Evolutionary conservation across 2,888 invertebrate species (phyloP).

Genomic region (Eudemis profundana): DNA sequence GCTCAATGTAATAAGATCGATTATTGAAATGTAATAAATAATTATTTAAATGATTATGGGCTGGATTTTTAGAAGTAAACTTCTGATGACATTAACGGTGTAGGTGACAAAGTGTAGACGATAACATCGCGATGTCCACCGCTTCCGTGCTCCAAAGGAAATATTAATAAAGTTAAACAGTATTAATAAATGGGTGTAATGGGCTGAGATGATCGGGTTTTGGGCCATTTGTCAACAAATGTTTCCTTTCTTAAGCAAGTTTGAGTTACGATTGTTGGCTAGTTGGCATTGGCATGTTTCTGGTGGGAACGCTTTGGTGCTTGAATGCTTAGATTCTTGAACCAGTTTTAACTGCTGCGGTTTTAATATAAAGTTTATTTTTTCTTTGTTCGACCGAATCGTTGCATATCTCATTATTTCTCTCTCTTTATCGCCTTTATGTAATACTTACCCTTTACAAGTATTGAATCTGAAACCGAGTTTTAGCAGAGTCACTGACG

Average conservation of each 20-base stretch:
- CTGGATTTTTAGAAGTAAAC: neutral
- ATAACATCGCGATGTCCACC: constrained; percentile 40
- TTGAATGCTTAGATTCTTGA: neutral
- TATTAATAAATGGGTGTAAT: constrained; percentile 37
- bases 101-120: constrained; percentile 46
- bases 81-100: constrained; percentile 39
- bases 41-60: constrained; percentile 18
- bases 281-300: constrained; percentile 8
- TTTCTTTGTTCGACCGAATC: no score
- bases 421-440: no score
- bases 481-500: no score
- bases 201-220: constrained; percentile 36
- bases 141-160: constrained; percentile 47
- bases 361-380: no score
- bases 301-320: constrained; percentile 9
- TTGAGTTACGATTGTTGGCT: constrained; percentile 36
- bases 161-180: constrained; percentile 41
- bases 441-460: no score
- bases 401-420: no score
- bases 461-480: no score
- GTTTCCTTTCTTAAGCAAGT: constrained; percentile 38
- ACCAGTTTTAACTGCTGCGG: neutral
- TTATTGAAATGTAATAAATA: neutral
- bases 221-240: constrained; percentile 32
- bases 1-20: neutral